Base-by-base conservation (phyloP, 2,888 invertebrate genomes). In the Pandemis corylana region DNA sequence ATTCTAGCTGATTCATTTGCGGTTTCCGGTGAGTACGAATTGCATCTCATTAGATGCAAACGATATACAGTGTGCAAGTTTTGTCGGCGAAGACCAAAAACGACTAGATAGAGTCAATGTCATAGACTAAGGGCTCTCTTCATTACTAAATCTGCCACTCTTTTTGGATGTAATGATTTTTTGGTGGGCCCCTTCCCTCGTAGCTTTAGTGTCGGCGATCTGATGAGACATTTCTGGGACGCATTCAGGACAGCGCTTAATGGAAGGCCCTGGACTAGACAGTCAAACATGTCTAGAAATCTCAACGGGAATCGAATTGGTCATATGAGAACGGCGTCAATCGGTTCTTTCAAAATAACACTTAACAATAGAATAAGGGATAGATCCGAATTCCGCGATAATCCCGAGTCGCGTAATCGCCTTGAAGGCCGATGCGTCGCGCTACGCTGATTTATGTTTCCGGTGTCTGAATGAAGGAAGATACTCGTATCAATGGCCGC, bases 391-490 rank as follows among this genome's bases (percentile, higher is more conserved):
- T 56, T 69, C 51, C 44, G 53, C 20, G 70, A 65, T 71, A 70
- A 74, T 70, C 66, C 70, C 71, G 82, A 80, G 83, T 80, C 79
- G 80, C 80, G 81, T 80, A 81, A 80, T 84, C 84, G 75, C 51
- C 81, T 79, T 79, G 82, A 82, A 77, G 78, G 79, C 81, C 79
- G 82, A 80, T 82, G 79, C 84, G 87, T 85, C 85, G 85, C 85
- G 85, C 83, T 82, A 84, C 87, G 87, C 85, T 91, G 90, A 92
- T 93, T 93, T 92, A 93, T 91, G 89, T 88, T 88, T 93, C 93
- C 93, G 90, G 86, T 86, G 80, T 80, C 80, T 92, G 91, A 92
- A 93, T 91, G 90, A 88, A 74, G 77, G 78, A 78, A 91, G 87
- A 88, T 88, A 53, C 67, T 67, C 67, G 51, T 65, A 90, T 90